Evolutionary conservation across 2,113 vertebrate genomes (phyloP).

Genomic region (Emydura subglobosa): DNA sequence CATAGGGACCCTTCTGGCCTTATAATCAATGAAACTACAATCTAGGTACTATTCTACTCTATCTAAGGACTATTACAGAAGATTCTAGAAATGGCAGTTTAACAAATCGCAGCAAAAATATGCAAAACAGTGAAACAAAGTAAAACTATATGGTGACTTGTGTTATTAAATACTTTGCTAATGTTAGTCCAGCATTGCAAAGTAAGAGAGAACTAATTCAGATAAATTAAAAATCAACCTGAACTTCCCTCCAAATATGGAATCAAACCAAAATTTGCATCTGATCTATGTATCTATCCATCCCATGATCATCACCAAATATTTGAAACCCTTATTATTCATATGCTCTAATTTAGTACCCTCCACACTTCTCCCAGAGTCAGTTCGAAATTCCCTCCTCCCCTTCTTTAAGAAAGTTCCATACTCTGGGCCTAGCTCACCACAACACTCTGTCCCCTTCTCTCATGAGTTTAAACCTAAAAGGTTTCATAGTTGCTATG

Average conservation of each 20-base stretch:
- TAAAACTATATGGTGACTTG: background rate
- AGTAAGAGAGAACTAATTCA: background rate
- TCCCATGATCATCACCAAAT: background rate
- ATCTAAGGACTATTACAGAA: background rate
- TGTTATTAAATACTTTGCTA: background rate
- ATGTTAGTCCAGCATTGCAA: background rate
- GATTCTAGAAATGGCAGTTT: background rate
- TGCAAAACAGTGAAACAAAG: background rate
- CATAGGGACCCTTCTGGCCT: background rate
- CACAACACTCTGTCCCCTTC: background rate
- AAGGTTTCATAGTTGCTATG: background rate
- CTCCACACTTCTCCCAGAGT: background rate
- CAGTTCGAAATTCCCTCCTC: background rate
- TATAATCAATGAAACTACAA: background rate
- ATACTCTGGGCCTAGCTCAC: background rate
- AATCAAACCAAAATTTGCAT: background rate
- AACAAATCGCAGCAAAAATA: background rate
- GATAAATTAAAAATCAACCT: background rate
- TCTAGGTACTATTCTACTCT: background rate
- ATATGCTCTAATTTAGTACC: background rate
- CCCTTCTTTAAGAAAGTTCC: fast-evolving
- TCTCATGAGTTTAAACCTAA: background rate
- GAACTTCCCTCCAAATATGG: background rate
- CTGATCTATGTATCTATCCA: background rate
- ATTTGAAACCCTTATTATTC: background rate